Percentiles rank a stretch among this genome's conserved stretches.
Conservation (phyloP, 2,113 vertebrate genomes). For the Oryzias curvinotus region DNA sequence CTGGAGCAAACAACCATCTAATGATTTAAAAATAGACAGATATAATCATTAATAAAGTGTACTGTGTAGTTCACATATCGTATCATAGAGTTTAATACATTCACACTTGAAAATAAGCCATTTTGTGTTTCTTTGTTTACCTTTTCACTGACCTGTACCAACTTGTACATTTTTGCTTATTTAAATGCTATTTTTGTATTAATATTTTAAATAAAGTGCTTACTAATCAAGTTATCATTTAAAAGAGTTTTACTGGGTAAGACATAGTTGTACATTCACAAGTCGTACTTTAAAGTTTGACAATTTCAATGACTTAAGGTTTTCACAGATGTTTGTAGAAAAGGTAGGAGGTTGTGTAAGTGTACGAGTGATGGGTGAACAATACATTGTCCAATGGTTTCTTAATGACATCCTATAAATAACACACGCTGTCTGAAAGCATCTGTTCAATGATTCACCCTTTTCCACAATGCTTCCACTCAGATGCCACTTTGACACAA, state of each 20-base stretch:
- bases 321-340: background rate
- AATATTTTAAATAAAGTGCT: background rate
- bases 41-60: too few relatives aligned
- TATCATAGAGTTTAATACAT: too few relatives aligned
- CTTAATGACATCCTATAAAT: too few relatives aligned
- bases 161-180: too few relatives aligned
- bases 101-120: too few relatives aligned
- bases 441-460: conserved; percentile 1
- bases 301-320: background rate
- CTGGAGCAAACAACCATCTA: too few relatives aligned
- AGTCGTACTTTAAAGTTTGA: background rate
- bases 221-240: background rate
- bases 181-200: too few relatives aligned
- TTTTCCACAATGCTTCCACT: conserved; percentile 9
- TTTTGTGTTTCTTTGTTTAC: too few relatives aligned
- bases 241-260: background rate
- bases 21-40: too few relatives aligned
- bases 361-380: conserved; percentile 2
- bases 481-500: conserved; percentile 9
- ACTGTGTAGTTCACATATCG: too few relatives aligned
- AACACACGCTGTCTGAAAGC: conserved; percentile 4
- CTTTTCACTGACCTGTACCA: too few relatives aligned
- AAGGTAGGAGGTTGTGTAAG: background rate
- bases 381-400: conserved; percentile 1
- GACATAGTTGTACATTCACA: conserved; percentile 8